Conservation (phyloP, 2,888 invertebrate species). For the Lagria hirta region DNA sequence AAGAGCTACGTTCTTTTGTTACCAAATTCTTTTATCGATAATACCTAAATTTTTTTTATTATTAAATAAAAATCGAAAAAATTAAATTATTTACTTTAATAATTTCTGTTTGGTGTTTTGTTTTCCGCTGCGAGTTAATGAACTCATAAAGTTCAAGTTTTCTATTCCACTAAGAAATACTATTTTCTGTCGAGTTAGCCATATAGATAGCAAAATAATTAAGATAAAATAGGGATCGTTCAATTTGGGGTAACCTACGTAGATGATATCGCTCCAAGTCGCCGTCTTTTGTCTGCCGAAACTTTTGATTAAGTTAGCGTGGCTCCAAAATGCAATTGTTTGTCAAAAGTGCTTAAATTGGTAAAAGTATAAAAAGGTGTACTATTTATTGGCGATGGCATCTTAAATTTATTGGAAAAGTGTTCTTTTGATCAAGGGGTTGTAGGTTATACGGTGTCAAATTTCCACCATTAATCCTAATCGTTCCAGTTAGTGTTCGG, state of each 20-base stretch:
- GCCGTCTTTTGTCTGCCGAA: constrained; percentile 35
- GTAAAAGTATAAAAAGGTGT: constrained; percentile 15
- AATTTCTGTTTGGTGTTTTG: no score
- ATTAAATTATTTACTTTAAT: no score
- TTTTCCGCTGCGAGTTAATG: no score
- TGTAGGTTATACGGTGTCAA: constrained; percentile 14
- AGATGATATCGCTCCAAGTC: constrained; percentile 33
- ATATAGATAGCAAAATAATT: constrained; percentile 38
- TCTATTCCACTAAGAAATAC: constrained; percentile 13
- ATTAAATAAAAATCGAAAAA: no score
- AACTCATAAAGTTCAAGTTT: not conserved
- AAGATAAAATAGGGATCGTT: constrained; percentile 37
- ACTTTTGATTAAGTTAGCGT: constrained; percentile 38
- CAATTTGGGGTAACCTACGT: constrained; percentile 36
- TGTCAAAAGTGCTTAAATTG: no score
- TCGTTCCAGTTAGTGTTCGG: constrained; percentile 20
- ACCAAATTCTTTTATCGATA: no score
- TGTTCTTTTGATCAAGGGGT: constrained; percentile 6
- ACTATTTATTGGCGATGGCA: no score
- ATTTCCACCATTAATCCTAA: constrained; percentile 23
- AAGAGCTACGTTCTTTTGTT: no score
- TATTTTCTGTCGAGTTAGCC: constrained; percentile 18
- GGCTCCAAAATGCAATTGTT: constrained; percentile 29
- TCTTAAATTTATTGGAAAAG: constrained; percentile 7
- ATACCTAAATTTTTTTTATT: no score